Conservation (phyloP, 2,797 vertebrate genomes). For the Peromyscus melanophrys region DNA sequence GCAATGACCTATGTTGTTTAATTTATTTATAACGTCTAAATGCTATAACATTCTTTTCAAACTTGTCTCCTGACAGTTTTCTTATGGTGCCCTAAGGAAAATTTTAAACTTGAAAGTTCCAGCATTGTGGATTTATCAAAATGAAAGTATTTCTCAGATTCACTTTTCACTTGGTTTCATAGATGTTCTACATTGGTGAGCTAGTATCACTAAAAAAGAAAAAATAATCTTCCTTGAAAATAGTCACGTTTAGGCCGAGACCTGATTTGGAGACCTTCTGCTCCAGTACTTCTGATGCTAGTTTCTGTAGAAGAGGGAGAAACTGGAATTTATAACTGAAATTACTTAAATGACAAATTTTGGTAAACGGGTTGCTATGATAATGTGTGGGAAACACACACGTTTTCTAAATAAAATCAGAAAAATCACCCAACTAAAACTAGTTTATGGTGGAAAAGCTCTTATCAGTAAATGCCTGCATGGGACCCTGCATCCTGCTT, state of each 20-base stretch:
- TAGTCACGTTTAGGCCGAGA: slow-evolving; percentile 77
- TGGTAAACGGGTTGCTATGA: slow-evolving; percentile 70
- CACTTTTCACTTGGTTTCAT: slow-evolving; percentile 71
- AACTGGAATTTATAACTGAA: slow-evolving; percentile 76
- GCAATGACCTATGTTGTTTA: slow-evolving; percentile 85
- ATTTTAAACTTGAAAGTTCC: slow-evolving; percentile 83
- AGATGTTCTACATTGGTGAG: slow-evolving; percentile 68
- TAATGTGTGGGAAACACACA: slow-evolving; percentile 69
- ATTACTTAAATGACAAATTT: slow-evolving; percentile 78
- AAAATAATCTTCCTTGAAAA: slow-evolving; percentile 61
- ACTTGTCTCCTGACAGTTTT: slow-evolving; percentile 84
- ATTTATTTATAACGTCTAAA: slow-evolving; percentile 87
- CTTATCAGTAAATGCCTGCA: slow-evolving; percentile 32
- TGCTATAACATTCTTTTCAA: slow-evolving; percentile 85
- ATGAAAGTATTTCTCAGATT: slow-evolving; percentile 80
- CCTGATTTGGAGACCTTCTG: slow-evolving; percentile 81
- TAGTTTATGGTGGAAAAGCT: slow-evolving; percentile 35
- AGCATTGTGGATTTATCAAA: slow-evolving; percentile 82
- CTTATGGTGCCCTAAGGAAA: slow-evolving; percentile 81
- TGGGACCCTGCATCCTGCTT: neutral
- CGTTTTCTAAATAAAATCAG: slow-evolving; percentile 69
- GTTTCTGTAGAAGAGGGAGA: slow-evolving; percentile 76
- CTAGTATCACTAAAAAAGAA: slow-evolving; percentile 61
- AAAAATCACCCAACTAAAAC: slow-evolving; percentile 60
- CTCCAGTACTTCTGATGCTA: slow-evolving; percentile 69